Base-by-base conservation (phyloP, 2,113 vertebrate species). In the Ariopsis seemanni region DNA sequence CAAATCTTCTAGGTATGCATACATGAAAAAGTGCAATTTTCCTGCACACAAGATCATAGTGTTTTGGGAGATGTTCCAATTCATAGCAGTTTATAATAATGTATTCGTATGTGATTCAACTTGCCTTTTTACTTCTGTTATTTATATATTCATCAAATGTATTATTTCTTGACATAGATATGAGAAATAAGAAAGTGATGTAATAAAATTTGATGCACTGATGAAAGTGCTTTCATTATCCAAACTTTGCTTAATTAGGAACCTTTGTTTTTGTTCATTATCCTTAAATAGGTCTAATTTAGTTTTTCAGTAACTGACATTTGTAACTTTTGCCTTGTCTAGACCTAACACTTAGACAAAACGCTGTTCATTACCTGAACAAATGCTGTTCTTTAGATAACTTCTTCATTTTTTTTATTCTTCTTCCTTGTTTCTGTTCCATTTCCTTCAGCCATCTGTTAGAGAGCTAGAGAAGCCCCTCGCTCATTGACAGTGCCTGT, bases 381-480 rank as follows among this genome's bases (percentile, higher is more conserved):
- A 50, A 12, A 12, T n/a, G 1, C 11, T 77, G 9, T 77, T 77
- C 10, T 52, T 52, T 14, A 22, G 1, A 12, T 77, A 50, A 25
- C 0, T 75, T 22, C 74, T 82, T 87, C 87, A 72, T 90, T 80
- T 87, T 87, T 75, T 78, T 85, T 89, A 85, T 85, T 84, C 88
- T 78, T 82, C 90, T 87, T 91, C 7, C 92, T 91, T 85, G 75
- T 30, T 74, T 25, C 34, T 69, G 18, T 84, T 92, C 86, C 84
- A 90, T 92, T 92, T 93, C 93, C 90, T 90, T 90, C 90, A 88
- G 92, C 93, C 95, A 95, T 95, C 94, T 94, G 94, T 93, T 75
- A 58, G 85, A 80, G 83, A 87, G 80, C 63, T 91, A 93, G 91
- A 88, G 87, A 83, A 87, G 90, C 74, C 91, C 89, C 85, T 91